phyloP scores from a whole-genome alignment of 2,888 invertebrate genomes.

The Eristalis pertinax region DNA sequence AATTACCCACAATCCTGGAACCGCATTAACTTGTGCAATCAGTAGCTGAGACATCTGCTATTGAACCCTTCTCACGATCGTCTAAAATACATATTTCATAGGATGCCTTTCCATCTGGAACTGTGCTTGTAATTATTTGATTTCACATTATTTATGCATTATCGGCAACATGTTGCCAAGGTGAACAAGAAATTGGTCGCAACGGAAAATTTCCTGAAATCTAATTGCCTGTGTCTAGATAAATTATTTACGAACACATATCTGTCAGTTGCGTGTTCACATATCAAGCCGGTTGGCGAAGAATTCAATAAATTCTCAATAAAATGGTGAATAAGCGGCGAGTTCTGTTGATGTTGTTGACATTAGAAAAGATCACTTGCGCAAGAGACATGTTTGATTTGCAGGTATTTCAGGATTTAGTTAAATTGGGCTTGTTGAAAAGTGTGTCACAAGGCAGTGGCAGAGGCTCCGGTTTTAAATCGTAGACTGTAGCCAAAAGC shows the following conservation, averaged over 20 bases:
- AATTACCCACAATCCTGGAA: too few species aligned
- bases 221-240: not conserved
- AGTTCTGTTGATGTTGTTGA: not conserved
- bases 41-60: not conserved
- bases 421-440: too few species aligned
- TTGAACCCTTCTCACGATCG: not conserved
- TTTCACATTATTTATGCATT: not conserved
- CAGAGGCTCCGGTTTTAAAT: too few species aligned
- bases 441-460: too few species aligned
- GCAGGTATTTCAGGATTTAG: not conserved
- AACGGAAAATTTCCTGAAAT: constrained; percentile 2
- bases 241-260: not conserved
- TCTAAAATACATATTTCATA: not conserved
- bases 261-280: not conserved
- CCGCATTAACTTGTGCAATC: too few species aligned
- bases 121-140: not conserved
- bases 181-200: not conserved
- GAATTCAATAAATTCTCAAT: not conserved
- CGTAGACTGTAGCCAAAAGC: too few species aligned
- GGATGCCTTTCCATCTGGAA: not conserved
- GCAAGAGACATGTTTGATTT: not conserved
- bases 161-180: constrained; percentile 20
- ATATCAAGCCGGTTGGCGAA: not conserved
- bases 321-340: not conserved
- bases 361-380: not conserved